Conservation (phyloP, 2,888 invertebrate genomes). For the Trypoxylon attenuatum region DNA sequence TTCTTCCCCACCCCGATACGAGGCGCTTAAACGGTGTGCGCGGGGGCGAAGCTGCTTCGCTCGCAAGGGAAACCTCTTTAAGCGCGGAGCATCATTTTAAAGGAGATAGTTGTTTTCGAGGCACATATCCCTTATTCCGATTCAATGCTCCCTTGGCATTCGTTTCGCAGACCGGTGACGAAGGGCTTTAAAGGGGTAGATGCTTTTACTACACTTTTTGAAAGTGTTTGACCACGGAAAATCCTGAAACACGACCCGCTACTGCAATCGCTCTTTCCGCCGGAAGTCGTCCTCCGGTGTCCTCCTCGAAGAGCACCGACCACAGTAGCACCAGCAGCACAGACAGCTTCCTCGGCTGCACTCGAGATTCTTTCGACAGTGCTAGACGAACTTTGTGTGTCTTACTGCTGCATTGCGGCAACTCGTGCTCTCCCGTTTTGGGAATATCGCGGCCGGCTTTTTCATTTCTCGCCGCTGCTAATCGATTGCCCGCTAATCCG, state of each 20-base stretch:
- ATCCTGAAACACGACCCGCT: neutral
- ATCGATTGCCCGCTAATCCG: neutral
- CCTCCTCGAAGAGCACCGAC: neutral
- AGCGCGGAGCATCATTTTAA: slow-evolving; percentile 2
- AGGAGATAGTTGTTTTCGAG: slow-evolving; percentile 24
- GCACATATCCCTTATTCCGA: slow-evolving; percentile 26
- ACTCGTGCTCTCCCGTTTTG: slow-evolving; percentile 32
- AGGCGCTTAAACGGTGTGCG: neutral
- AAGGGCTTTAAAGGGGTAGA: neutral
- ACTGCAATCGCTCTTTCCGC: neutral
- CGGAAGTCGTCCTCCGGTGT: neutral
- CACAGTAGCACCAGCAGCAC: neutral
- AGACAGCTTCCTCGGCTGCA: too few species aligned
- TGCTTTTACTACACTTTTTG: slow-evolving; percentile 2
- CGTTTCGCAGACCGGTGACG: neutral
- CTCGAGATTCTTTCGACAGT: slow-evolving; percentile 45
- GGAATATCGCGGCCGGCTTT: slow-evolving; percentile 12
- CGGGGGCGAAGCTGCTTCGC: neutral
- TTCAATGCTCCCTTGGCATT: neutral
- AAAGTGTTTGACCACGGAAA: neutral
- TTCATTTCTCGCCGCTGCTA: neutral
- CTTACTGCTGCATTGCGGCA: slow-evolving; percentile 39
- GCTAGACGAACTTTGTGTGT: slow-evolving; percentile 12
- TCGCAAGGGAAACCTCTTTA: neutral
- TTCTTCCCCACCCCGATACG: neutral